A percentile compares a stretch with the other conserved stretches of the same genome.
phyloP scores from a whole-genome alignment of 1,140 invertebrate genomes.

The Bombyx mori region ASM3026992v2 NC_085114.1:13131001-13131500 shows the following conservation, averaged over 20 bases:
- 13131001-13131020: conserved; percentile 33
- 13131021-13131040: conserved; percentile 48
- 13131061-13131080: conserved; percentile 4
- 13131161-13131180: conserved; percentile 22
- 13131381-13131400: conserved; percentile 29
- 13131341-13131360: conserved; percentile 28
- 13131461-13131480: not conserved
- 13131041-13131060: conserved; percentile 22
- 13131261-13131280: conserved; percentile 3
- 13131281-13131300: not conserved
- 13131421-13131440: conserved; percentile 8
- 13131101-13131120: conserved; percentile 4
- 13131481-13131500: conserved; percentile 34
- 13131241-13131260: conserved; percentile 23
- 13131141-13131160: conserved; percentile 12
- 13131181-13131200: conserved; percentile 39
- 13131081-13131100: conserved; percentile 2
- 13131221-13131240: conserved; percentile 29
- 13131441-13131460: not conserved
- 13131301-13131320: conserved; percentile 18
- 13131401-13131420: conserved; percentile 28
- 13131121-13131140: conserved; percentile 1
- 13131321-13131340: conserved; percentile 28
- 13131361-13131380: conserved; percentile 29
- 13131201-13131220: conserved; percentile 39